These are phyloP conservation scores for Neoniphon sammara DNA, from an alignment of 2,797 vertebrate species.

Conservation along the genomic window DNA sequence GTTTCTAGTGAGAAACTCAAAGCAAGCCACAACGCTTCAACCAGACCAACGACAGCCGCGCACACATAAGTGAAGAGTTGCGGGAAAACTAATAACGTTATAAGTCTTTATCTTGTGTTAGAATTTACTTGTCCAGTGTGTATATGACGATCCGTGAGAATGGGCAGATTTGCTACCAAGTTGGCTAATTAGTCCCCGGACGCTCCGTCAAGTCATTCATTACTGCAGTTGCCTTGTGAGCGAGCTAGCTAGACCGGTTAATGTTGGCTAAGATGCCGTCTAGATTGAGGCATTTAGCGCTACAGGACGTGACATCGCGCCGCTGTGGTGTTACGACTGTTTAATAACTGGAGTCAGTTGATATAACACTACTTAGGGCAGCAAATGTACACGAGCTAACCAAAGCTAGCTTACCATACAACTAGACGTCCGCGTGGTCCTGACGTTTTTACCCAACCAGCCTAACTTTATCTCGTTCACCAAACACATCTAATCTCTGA, in stretches of 20 bases:
- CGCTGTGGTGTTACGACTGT: no score
- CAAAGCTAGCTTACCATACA: no score
- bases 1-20: no score
- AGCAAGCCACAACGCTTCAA: no score
- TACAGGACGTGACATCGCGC: neutral
- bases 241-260: slow-evolving; percentile 19
- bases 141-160: no score
- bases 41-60: no score
- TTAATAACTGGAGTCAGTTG: accelerated
- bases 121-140: no score
- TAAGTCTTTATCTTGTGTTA: no score
- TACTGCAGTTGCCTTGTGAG: neutral
- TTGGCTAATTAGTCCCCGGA: neutral
- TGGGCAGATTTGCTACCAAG: no score
- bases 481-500: neutral
- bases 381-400: neutral
- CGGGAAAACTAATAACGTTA: no score
- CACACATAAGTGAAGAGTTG: no score
- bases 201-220: slow-evolving; percentile 45
- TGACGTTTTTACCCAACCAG: neutral
- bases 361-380: neutral
- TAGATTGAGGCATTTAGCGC: no score
- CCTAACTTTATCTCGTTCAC: neutral
- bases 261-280: neutral
- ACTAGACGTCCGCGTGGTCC: neutral